Conservation (phyloP, 2,888 invertebrate genomes). For the Caenorhabditis doughertyi region DNA sequence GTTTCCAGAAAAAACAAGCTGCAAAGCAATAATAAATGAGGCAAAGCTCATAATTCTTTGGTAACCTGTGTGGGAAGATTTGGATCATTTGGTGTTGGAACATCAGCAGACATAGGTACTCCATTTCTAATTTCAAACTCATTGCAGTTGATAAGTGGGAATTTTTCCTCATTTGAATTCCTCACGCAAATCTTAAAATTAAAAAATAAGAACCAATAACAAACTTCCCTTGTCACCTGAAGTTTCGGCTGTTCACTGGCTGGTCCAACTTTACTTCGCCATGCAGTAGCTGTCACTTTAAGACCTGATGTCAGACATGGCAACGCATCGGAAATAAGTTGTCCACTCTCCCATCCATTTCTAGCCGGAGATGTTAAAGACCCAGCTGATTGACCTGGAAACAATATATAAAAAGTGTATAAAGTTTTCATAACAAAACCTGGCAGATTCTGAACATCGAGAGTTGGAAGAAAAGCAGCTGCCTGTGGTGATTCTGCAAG, state of each 20-base stretch:
- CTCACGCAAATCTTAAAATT: slow-evolving; percentile 69
- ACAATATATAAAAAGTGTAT: neutral
- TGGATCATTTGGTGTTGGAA: slow-evolving; percentile 71
- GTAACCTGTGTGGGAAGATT: slow-evolving; percentile 69
- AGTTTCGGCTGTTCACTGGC: slow-evolving; percentile 72
- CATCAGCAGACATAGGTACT: slow-evolving; percentile 71
- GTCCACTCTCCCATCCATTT: slow-evolving; percentile 76
- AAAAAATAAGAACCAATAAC: neutral
- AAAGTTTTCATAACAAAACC: slow-evolving; percentile 40
- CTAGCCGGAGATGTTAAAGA: slow-evolving; percentile 68
- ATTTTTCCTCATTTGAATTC: slow-evolving; percentile 72
- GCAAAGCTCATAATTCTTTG: no score
- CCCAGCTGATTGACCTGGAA: slow-evolving; percentile 70
- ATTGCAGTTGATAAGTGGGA: slow-evolving; percentile 73
- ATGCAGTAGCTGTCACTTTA: slow-evolving; percentile 72
- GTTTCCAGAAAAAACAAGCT: slow-evolving; percentile 74
- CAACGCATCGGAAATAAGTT: slow-evolving; percentile 72
- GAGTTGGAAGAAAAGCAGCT: slow-evolving; percentile 58
- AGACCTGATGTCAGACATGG: slow-evolving; percentile 70
- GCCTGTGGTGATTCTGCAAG: slow-evolving; percentile 60
- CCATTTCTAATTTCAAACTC: slow-evolving; percentile 76
- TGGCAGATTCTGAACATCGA: slow-evolving; percentile 68
- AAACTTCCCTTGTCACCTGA: slow-evolving; percentile 54
- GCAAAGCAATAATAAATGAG: no score
- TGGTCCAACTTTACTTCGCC: slow-evolving; percentile 69